Base-by-base conservation (phyloP, 2,797 vertebrate species). In the Malurus splendens region DNA sequence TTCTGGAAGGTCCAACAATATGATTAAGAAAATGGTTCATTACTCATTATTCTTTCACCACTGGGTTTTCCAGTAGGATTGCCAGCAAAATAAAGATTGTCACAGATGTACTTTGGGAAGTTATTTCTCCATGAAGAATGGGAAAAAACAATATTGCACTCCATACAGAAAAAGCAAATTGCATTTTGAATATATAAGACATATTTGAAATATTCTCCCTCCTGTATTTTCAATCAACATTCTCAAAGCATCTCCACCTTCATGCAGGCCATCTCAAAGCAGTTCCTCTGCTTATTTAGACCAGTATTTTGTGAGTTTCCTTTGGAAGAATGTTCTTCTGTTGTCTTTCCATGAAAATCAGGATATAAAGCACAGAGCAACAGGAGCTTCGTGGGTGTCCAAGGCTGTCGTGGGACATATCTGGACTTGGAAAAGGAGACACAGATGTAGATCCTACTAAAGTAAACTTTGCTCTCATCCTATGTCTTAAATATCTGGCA, bases 331-430 rank as follows among this genome's bases (percentile, higher is more conserved):
- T 18, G 7, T 0, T 5, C 2, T 55, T 5, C 1, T 54, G 18
- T n/a, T 73, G 7, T 24, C 7, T 79, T 68, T 76, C 30, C 36
- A 45, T 27, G 30, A 75, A 85, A 82, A 19, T 30, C 6, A 8
- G 20, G 2, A 32, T 10, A 20, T 0, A 1, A 68, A 79, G 3
- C 20, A 38, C 2, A 65, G 30, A 70, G 30, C 16, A 65, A n/a
- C 2, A 56, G 24, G 9, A 81, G 2, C 12, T 38, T 52, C 11
- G 6, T 28, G 15, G 48, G 3, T 23, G 14, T 59, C 17, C 30
- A 61, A 52, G 18, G 10, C 1, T 59, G 47, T 79, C 6, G 6
- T 24, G 27, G 51, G 20, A 54, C 3, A 7, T 28, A n/a, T 6
- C 6, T 67, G 11, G 30, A 54, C 14, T 55, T 80, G 51, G 14